Base-by-base conservation (phyloP, 2,888 invertebrate species). In the Dryobota labecula region DNA sequence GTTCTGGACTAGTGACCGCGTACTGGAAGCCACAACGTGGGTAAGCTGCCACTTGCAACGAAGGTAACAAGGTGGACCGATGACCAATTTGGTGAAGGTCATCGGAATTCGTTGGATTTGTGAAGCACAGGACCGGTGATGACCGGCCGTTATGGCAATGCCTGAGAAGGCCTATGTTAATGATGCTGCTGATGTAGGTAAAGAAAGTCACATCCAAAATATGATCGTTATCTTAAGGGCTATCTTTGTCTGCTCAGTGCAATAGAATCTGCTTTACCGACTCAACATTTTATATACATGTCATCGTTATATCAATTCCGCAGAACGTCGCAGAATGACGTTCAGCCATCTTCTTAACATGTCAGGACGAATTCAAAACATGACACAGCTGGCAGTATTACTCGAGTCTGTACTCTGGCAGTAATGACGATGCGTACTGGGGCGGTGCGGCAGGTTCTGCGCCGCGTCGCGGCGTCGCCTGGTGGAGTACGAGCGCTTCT, bases 401-500 rank as follows among this genome's bases (percentile, higher is more conserved):
- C n/a, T n/a, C n/a, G n/a, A n/a, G n/a, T n/a, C n/a, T n/a, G n/a
- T n/a, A n/a, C n/a, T n/a, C n/a, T n/a, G n/a, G n/a, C n/a, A n/a
- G n/a, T n/a, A n/a, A n/a, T n/a, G n/a, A n/a, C n/a, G n/a, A n/a
- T n/a, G n/a, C n/a, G n/a, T n/a, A n/a, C n/a, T n/a, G n/a, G n/a
- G n/a, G n/a, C 27, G 20, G 24, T 45, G 51, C 1, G 45, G 45
- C 85, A 97, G 97, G 61, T 98, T 97, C 93, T 96, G 96, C 61
- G 96, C 97, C 8, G 96, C 97, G 0, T 92, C 96, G 66, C 96
- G 97, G 33, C 94, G 95, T 0, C 96, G 97, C 60, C 96, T 93
- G 88, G 91, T 97, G 11, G 97, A 97, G 79, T 98, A 98, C 93
- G 96, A 96, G 68, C 96, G 97, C 80, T 98, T 98, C 93, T 96